phyloP scores from a whole-genome alignment of 2,888 invertebrate genomes.

The Psylliodes chrysocephalus region DNA sequence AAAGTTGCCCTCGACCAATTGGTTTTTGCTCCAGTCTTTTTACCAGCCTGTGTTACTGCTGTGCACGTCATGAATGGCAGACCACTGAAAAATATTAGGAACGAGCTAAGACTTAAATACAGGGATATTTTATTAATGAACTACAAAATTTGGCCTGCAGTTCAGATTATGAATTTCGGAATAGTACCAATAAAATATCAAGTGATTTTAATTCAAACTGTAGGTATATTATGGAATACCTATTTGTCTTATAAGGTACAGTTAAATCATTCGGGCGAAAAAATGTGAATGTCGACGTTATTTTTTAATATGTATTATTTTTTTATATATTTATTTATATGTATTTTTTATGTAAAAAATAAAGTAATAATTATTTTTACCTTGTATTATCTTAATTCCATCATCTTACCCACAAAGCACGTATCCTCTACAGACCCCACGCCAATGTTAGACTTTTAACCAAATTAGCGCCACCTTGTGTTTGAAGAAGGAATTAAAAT shows the following conservation, averaged over 20 bases:
- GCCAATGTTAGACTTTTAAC: too few relatives aligned
- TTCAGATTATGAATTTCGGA: constrained; percentile 87
- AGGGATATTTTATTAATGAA: constrained; percentile 72
- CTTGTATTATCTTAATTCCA: too few relatives aligned
- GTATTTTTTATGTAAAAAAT: neutral
- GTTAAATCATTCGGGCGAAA: neutral
- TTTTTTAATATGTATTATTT: neutral
- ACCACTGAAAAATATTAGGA: constrained; percentile 65
- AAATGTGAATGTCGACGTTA: neutral
- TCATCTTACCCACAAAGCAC: too few relatives aligned
- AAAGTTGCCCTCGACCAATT: constrained; percentile 80
- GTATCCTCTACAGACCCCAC: too few relatives aligned
- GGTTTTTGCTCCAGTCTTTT: constrained; percentile 76
- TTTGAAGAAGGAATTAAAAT: too few relatives aligned
- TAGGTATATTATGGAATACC: constrained; percentile 88
- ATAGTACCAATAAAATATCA: constrained; percentile 85
- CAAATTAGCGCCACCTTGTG: too few relatives aligned
- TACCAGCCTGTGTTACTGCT: constrained; percentile 69
- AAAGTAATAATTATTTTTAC: too few relatives aligned
- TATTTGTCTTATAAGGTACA: constrained; percentile 80
- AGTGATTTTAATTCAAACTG: constrained; percentile 78
- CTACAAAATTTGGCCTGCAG: constrained; percentile 85
- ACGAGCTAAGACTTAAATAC: constrained; percentile 71
- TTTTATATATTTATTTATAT: neutral
- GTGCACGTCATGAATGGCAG: constrained; percentile 73